Percentiles rank a stretch among this genome's conserved stretches.
Conservation (phyloP, 2,113 vertebrate species). For the Vombatus ursinus region DNA sequence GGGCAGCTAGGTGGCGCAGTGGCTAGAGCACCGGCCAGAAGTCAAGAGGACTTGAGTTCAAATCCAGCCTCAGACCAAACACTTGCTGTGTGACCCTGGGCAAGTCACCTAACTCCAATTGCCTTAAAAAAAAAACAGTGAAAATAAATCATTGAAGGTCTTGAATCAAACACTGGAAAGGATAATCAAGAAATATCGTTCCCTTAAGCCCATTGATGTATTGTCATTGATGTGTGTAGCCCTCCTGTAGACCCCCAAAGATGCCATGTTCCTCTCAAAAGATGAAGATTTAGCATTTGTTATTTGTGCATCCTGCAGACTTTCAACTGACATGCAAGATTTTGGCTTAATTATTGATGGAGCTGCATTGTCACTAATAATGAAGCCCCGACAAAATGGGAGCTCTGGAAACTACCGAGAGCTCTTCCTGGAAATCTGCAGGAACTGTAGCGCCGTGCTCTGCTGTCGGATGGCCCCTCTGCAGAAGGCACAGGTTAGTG, state of each 20-base stretch:
- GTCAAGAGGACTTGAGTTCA: too few relatives aligned
- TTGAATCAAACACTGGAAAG: not conserved
- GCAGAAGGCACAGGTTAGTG: slow-evolving; percentile 95
- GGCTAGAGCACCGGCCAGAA: too few relatives aligned
- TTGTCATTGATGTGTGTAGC: too few relatives aligned
- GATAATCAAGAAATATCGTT: accelerated
- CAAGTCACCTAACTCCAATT: too few relatives aligned
- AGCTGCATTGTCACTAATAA: slow-evolving; percentile 93
- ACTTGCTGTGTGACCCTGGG: too few relatives aligned
- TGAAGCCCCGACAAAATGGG: slow-evolving; percentile 92
- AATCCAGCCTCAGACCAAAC: too few relatives aligned
- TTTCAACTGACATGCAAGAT: slow-evolving; percentile 93
- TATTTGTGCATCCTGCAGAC: slow-evolving; percentile 79
- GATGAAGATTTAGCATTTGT: not conserved
- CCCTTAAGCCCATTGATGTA: not conserved
- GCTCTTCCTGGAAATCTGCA: slow-evolving; percentile 96
- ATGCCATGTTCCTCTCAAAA: accelerated
- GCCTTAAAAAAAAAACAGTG: too few relatives aligned
- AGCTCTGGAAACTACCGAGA: slow-evolving; percentile 94
- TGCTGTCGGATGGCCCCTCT: slow-evolving; percentile 99
- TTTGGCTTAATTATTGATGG: slow-evolving; percentile 98
- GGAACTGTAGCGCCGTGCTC: slow-evolving; percentile 96
- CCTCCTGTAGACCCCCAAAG: accelerated
- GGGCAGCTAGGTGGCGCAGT: too few relatives aligned
- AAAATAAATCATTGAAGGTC: not conserved